Base-by-base conservation (phyloP, 2,113 vertebrate species). In the Caretta caretta region DNA sequence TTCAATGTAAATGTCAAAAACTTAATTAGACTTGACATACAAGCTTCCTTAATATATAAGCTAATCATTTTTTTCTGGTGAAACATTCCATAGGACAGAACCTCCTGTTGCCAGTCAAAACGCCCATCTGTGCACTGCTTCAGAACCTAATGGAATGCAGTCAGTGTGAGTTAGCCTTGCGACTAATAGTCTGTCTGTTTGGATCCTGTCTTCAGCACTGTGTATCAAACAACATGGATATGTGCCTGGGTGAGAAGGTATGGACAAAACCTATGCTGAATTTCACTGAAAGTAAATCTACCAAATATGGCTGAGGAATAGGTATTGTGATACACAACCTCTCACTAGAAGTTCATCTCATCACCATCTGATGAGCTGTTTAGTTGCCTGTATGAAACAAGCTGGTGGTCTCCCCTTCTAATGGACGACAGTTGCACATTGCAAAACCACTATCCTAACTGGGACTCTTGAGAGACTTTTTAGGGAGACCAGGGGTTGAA, bases 131-230 rank as follows among this genome's bases (percentile, higher is more conserved):
- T 42, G 97, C 97, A 75, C 97, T 99, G 97, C 96, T 99, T 16
- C 99, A 99, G 97, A 99, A 97, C 98, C 98, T 99, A 42, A 99
- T 99, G 94, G 99, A 99, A 96, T 99, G 99, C 92, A 99, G 99
- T 96, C 99, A 99, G 92, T 98, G 98, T 53, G 98, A 99, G 93
- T 96, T 99, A 95, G 98, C 99, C 38, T 97, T 99, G 24, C 96
- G 98, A 57, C 98, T 99, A 14, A 97, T 99, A 0, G 62, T 99
- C 51, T 97, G 97, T 80, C 98, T 98, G 0, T 99, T 99, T 14
- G 98, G 99, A 38, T 98, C 98, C 95, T 99, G 99, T 81, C 96
- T 99, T 51, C 99, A 99, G 94, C 99, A 99, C 0, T 97, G 98
- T 29, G 88, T 98, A 38, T 98, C 99, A 46, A 99, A 98, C 91